Percentiles rank a stretch among this genome's conserved stretches.
phyloP scores from a whole-genome alignment of 2,113 vertebrate genomes.

The Plectropomus leopardus region DNA sequence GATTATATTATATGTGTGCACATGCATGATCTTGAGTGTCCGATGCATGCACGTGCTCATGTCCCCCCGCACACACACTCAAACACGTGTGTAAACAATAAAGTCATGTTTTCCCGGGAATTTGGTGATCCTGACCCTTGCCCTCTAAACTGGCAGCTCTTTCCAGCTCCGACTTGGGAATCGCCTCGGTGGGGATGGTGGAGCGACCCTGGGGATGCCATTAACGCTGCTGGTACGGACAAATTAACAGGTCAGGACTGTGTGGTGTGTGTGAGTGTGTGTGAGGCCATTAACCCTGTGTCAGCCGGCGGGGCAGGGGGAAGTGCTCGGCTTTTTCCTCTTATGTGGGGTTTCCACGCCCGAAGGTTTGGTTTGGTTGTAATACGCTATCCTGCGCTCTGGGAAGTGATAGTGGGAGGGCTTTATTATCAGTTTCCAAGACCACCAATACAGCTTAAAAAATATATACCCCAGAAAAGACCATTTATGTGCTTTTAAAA shows the following conservation, averaged over 20 bases:
- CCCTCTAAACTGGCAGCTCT: conserved; percentile 59
- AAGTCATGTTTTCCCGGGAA: conserved; percentile 69
- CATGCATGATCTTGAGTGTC: conserved; percentile 13
- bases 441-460: conserved; percentile 8
- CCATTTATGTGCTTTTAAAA: neutral
- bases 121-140: conserved; percentile 59
- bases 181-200: conserved; percentile 8
- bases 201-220: conserved; percentile 48
- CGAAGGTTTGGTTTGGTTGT: conserved; percentile 44
- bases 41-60: neutral
- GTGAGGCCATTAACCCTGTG: conserved; percentile 54
- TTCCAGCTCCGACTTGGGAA: conserved; percentile 61
- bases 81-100: conserved; percentile 73
- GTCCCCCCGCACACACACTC: conserved; percentile 1
- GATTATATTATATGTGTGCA: neutral
- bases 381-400: neutral
- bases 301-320: conserved; percentile 34
- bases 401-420: conserved; percentile 12
- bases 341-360: conserved; percentile 64
- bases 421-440: neutral
- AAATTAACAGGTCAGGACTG: conserved; percentile 53
- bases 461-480: neutral
- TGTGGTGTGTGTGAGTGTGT: conserved; percentile 29
- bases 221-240: conserved; percentile 36
- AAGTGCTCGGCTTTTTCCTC: conserved; percentile 62